Evolutionary conservation across 1,140 invertebrate genomes (phyloP).

Genomic region (Steinernema feltiae): DNA sequence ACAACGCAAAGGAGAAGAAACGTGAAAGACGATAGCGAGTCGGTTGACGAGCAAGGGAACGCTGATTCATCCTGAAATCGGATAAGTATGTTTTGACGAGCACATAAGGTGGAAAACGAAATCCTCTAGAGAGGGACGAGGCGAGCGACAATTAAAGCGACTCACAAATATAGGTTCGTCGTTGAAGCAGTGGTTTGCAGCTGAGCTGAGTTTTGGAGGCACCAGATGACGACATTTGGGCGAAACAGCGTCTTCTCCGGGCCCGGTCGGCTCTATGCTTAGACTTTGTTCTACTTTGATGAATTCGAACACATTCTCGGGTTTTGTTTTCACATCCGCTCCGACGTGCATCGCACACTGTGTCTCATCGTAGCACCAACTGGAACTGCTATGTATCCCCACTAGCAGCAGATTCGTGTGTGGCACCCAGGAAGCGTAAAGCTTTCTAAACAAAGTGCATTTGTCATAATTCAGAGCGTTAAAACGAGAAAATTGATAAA

Average conservation of each 20-base stretch:
- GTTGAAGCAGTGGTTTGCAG: neutral
- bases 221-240: neutral
- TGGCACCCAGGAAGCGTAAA: conserved; percentile 52
- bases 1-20: neutral
- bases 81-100: conserved; percentile 7
- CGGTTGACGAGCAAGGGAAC: neutral
- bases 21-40: neutral
- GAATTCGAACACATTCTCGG: conserved; percentile 25
- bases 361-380: conserved; percentile 33
- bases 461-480: neutral
- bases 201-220: neutral
- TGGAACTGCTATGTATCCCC: conserved; percentile 27
- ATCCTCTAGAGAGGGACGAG: neutral
- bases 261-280: neutral
- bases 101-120: neutral
- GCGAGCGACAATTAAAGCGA: neutral
- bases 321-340: conserved; percentile 15
- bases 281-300: conserved; percentile 7
- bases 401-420: conserved; percentile 53
- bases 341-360: conserved; percentile 33
- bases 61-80: conserved; percentile 5
- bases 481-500: conserved; percentile 17
- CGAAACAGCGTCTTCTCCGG: neutral
- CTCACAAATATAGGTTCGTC: neutral
- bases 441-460: conserved; percentile 38